phyloP scores from a whole-genome alignment of 2,888 invertebrate genomes.

The Cephus runcator region DNA sequence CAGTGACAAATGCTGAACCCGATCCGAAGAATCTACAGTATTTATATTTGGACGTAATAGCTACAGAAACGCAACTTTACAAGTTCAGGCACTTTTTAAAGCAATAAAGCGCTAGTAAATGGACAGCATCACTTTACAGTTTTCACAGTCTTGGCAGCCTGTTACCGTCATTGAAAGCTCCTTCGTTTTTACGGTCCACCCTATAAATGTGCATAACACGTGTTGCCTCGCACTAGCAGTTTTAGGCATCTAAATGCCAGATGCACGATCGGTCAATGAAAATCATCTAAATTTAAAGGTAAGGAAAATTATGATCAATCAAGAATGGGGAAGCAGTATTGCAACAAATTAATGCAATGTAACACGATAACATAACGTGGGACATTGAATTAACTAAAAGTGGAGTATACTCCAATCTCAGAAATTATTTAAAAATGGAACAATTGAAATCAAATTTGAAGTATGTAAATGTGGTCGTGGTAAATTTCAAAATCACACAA shows the following conservation, averaged over 20 bases:
- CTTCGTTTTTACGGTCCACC: neutral
- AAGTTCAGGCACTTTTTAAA: slow-evolving; percentile 68
- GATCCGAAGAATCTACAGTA: slow-evolving; percentile 69
- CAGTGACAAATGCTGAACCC: slow-evolving; percentile 67
- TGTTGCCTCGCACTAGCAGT: neutral
- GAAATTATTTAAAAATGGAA: neutral
- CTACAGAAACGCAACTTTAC: slow-evolving; percentile 68
- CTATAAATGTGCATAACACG: neutral
- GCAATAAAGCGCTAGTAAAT: slow-evolving; percentile 27
- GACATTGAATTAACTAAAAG: neutral
- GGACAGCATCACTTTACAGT: neutral
- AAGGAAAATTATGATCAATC: neutral
- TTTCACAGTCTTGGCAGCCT: neutral
- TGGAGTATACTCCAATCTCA: neutral
- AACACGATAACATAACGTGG: neutral
- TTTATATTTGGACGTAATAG: slow-evolving; percentile 70
- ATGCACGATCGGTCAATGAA: neutral
- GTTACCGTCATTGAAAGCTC: neutral
- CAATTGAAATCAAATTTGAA: neutral
- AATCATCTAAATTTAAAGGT: neutral
- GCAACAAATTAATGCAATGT: neutral
- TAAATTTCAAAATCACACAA: neutral
- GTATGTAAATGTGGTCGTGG: neutral
- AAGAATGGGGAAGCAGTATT: neutral
- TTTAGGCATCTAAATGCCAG: neutral